A percentile compares a stretch with the other conserved stretches of the same genome.
Conservation (phyloP, 2,888 invertebrate genomes). For the Stramonita haemastoma region DNA sequence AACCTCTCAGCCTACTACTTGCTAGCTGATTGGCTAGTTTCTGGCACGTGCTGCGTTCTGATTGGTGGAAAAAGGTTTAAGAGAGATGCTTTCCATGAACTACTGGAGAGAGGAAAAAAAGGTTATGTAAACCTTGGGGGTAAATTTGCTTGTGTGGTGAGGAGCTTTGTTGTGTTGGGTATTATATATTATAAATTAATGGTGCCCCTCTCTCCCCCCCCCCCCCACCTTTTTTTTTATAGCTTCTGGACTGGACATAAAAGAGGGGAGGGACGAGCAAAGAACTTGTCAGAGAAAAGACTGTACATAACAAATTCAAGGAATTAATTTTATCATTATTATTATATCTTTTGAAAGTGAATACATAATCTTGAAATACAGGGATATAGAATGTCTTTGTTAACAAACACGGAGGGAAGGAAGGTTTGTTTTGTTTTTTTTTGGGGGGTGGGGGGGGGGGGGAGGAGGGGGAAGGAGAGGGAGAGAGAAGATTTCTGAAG, state of each 20-base stretch:
- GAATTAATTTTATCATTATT: too few species aligned
- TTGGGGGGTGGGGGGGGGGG: not conserved
- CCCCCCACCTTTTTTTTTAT: too few species aligned
- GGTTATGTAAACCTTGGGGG: not conserved
- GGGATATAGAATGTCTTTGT: too few species aligned
- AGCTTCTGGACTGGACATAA: not conserved
- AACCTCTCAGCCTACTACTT: not conserved
- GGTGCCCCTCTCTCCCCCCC: too few species aligned
- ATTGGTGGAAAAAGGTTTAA: not conserved
- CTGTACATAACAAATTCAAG: too few species aligned
- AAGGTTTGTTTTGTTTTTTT: too few species aligned
- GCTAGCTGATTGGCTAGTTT: not conserved
- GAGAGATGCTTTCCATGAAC: conserved; percentile 8
- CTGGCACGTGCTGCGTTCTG: not conserved
- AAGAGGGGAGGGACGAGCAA: too few species aligned
- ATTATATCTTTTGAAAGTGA: too few species aligned
- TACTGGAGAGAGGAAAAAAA: not conserved
- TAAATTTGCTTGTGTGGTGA: not conserved
- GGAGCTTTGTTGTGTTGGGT: not conserved
- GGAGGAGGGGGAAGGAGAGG: not conserved
- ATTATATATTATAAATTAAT: too few species aligned
- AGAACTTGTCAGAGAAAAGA: too few species aligned
- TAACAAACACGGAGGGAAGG: too few species aligned
- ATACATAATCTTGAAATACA: too few species aligned
- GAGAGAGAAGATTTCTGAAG: not conserved